These are phyloP conservation scores for Hoplias malabaricus DNA, from an alignment of 2,113 vertebrate species.

Conservation along the genomic window DNA sequence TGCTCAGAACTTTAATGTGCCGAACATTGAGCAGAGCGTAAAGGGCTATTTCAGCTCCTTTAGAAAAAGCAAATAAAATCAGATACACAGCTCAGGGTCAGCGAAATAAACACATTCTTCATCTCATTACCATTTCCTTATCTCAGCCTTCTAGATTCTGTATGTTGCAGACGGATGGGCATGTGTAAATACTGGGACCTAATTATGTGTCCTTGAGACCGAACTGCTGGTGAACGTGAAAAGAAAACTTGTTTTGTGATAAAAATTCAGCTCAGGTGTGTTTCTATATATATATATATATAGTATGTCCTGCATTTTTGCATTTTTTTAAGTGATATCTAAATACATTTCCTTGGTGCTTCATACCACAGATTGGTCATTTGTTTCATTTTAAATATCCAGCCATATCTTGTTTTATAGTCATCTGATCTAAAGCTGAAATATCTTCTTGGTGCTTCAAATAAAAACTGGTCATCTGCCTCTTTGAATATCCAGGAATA, in stretches of 20 bases:
- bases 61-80: conserved; percentile 73
- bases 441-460: background rate
- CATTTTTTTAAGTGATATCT: too few relatives aligned
- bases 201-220: background rate
- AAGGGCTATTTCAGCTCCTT: conserved; percentile 79
- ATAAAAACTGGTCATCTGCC: background rate
- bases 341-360: too few relatives aligned
- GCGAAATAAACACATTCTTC: too few relatives aligned
- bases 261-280: background rate
- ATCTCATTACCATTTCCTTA: background rate
- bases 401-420: too few relatives aligned
- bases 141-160: background rate
- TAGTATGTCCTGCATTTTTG: too few relatives aligned
- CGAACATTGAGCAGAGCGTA: conserved; percentile 86
- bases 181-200: background rate
- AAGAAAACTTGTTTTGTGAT: background rate
- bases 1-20: conserved; percentile 85
- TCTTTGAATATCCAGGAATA: background rate
- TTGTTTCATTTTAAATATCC: too few relatives aligned
- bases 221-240: background rate
- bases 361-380: too few relatives aligned
- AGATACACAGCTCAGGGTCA: background rate
- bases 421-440: too few relatives aligned
- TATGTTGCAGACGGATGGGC: background rate
- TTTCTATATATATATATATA: too few relatives aligned